phyloP scores from a whole-genome alignment of 2,113 vertebrate species.

The Dendrocopos noguchii region DNA sequence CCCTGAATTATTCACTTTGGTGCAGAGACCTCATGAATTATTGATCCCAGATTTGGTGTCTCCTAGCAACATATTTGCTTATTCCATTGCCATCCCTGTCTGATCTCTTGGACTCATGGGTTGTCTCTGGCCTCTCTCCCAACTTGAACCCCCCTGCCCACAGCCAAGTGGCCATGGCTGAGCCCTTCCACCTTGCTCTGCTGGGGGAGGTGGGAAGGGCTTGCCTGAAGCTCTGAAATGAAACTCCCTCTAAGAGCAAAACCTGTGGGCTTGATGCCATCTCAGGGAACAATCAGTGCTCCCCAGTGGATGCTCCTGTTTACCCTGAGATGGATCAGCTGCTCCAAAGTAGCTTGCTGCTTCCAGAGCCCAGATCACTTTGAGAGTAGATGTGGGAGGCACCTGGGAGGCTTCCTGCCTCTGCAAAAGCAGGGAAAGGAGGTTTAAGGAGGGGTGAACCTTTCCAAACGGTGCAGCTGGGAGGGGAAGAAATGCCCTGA shows the following conservation, averaged over 20 bases:
- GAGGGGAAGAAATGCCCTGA: rapidly evolving
- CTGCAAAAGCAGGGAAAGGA: neutral
- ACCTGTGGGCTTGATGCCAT: neutral
- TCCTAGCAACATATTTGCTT: constrained; percentile 53
- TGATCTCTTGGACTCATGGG: neutral
- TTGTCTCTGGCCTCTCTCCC: neutral
- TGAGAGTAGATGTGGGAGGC: neutral
- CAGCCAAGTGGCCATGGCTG: rapidly evolving
- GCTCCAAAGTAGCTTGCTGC: neutral
- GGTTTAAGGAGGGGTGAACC: neutral
- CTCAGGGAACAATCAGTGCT: neutral
- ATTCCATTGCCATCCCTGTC: neutral
- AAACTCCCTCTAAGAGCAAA: neutral
- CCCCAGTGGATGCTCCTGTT: neutral
- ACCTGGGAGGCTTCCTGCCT: neutral
- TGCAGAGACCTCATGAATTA: constrained; percentile 41
- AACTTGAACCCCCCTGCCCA: rapidly evolving
- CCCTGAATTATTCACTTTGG: constrained; percentile 16
- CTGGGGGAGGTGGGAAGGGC: neutral
- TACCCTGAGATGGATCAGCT: neutral
- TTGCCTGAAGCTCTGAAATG: neutral
- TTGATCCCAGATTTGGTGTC: constrained; percentile 37
- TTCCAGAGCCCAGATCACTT: neutral
- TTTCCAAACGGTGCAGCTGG: neutral
- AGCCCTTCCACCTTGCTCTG: neutral